Evolutionary conservation across 2,797 vertebrate species (phyloP), one percentile per base, ranked within the genome.

Genomic region (Merluccius polli): DNA sequence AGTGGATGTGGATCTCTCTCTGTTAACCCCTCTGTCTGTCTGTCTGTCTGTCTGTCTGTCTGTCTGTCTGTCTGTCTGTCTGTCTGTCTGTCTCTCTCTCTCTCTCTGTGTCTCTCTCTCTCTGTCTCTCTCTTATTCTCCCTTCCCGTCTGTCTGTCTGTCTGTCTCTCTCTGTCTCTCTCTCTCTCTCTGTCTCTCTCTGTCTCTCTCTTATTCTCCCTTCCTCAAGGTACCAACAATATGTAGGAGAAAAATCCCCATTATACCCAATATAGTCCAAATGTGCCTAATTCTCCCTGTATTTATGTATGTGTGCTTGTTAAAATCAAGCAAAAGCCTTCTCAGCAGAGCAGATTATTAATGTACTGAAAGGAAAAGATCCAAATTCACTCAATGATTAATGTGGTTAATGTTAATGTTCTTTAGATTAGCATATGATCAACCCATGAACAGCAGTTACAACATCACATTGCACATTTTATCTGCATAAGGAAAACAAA

Each of bases 321-420:
- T 70, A 75, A 82, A 71, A 77, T 83, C 73, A n/a, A n/a, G n/a
- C n/a, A n/a, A n/a, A n/a, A n/a, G n/a, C n/a, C n/a, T n/a, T n/a
- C n/a, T n/a, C n/a, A n/a, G n/a, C n/a, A 76, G 75, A 91, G 76
- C 71, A 88, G 87, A 87, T 90, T 89, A 87, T 83, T 89, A 82
- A 88, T 90, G 84, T 65, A 31, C 72, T 63, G 52, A 81, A 75
- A 83, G 75, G 71, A 74, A 81, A 87, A 78, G 59, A 87, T 83
- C 80, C 35, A 81, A 27, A 38, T 38, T 9, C 36, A 38, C 36
- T 9, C 36, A 9, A 8, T 38, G 36, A 38, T 7, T 1, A 38
- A 73, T 65, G 83, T 75, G 78, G 86, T 86, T 87, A 70, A 88
- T 83, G 79, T 87, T 84, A 85, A 86, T 84, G 83, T 88, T 35